Evolutionary conservation across 2,888 invertebrate species (phyloP), one percentile per base, ranked within the genome.

Genomic region (Dryomyza anilis): DNA sequence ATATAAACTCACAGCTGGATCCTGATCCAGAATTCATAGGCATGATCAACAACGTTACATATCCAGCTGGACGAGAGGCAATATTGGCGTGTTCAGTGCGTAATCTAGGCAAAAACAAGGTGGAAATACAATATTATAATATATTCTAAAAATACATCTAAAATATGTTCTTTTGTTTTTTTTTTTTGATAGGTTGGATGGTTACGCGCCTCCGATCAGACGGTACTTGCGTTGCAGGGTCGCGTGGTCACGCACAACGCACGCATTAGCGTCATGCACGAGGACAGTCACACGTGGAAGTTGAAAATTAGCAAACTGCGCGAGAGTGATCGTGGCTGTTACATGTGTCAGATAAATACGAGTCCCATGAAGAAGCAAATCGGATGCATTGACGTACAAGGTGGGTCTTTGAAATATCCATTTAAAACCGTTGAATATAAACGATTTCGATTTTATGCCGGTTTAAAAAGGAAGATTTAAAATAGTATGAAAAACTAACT

Each of bases 281-380:
- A 95, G 81, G 90, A 92, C 63, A 88, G 90, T 67, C 87, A 89
- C 75, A 94, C 93, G 69, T 95, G 94, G 95, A 92, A 92, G 82
- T 85, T 95, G 66, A 90, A 92, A 81, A 93, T 95, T 78, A 87
- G 91, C 66, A 93, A 93, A 68, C 86, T 95, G 60, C 88, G 91
- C 70, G 93, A 93, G 74, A 87, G 89, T 48, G 95, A 95, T 83
- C 87, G 91, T 52, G 95, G 93, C 67, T 95, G 94, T 81, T 95
- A 95, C 84, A 93, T 94, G 92, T 95, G 95, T 79, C 94, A 95
- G 86, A 93, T 95, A 77, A 95, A 95, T 85, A 94, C 94, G 1
- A 91, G 89, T 68, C 88, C 89, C 62, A 93, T 95, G 92, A 94
- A 91, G 84, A 93, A 92, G 80, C 92, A 93, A 84, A 87, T 92